Evolutionary conservation across 2,888 invertebrate genomes (phyloP).

Genomic region (Metellina segmentata): DNA sequence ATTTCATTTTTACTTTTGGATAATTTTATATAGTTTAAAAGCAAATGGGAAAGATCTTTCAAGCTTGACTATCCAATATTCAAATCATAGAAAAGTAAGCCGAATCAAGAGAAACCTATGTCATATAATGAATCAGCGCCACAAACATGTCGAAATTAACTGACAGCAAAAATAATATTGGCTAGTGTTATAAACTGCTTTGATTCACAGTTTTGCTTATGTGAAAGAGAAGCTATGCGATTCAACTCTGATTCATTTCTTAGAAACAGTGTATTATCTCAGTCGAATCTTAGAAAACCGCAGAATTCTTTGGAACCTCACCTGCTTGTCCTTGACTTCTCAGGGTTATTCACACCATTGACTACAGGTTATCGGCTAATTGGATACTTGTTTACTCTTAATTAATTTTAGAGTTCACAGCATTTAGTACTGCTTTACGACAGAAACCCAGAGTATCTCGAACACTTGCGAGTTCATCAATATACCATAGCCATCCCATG

Average conservation of each 20-base stretch:
- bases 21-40: too few relatives aligned
- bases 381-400: conserved; percentile 3
- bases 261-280: neutral
- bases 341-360: conserved; percentile 33
- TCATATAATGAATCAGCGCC: too few relatives aligned
- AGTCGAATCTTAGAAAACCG: neutral
- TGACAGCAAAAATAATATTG: too few relatives aligned
- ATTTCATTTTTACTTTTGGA: too few relatives aligned
- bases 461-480: too few relatives aligned
- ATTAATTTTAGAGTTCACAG: conserved; percentile 25
- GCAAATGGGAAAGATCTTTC: too few relatives aligned
- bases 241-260: neutral
- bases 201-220: neutral
- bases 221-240: neutral
- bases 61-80: too few relatives aligned
- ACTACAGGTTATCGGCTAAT: conserved; percentile 26
- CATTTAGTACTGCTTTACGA: neutral
- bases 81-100: too few relatives aligned
- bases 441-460: neutral
- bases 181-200: too few relatives aligned
- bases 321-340: conserved; percentile 7
- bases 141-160: too few relatives aligned
- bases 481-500: too few relatives aligned
- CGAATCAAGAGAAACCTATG: too few relatives aligned
- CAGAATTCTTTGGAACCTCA: neutral